These are phyloP conservation scores for Monochamus alternatus DNA, from an alignment of 2,888 invertebrate species.

Conservation along the genomic window DNA sequence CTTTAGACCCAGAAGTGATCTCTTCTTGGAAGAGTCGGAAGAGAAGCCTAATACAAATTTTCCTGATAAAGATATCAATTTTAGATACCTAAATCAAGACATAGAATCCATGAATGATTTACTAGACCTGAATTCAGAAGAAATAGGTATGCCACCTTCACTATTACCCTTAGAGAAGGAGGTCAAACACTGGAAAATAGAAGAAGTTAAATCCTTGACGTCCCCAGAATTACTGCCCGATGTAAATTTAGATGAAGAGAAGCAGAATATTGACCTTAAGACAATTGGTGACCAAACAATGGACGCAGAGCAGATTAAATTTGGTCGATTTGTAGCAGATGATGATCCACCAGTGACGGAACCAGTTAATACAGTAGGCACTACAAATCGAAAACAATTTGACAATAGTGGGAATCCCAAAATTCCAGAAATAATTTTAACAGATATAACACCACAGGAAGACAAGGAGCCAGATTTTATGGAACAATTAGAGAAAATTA, in stretches of 20 bases:
- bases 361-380: too few species aligned
- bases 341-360: conserved; percentile 33
- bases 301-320: conserved; percentile 41
- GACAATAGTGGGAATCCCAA: not conserved
- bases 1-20: conserved; percentile 3
- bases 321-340: conserved; percentile 46
- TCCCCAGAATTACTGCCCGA: conserved; percentile 48
- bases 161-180: conserved; percentile 11
- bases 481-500: conserved; percentile 19
- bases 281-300: conserved; percentile 22
- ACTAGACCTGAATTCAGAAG: conserved; percentile 44
- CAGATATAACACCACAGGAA: not conserved
- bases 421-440: conserved; percentile 20
- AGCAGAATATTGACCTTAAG: not conserved
- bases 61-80: conserved; percentile 40
- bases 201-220: conserved; percentile 40
- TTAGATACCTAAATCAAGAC: conserved; percentile 40
- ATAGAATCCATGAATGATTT: conserved; percentile 44
- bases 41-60: not conserved
- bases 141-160: conserved; percentile 36
- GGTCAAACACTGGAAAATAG: conserved; percentile 41
- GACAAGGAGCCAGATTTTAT: conserved; percentile 27
- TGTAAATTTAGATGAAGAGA: conserved; percentile 39
- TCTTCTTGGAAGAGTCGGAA: conserved; percentile 1
- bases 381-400: too few species aligned